Base-by-base conservation (phyloP, 1,140 invertebrate species). In the Trypoxylus dichotomus region DNA sequence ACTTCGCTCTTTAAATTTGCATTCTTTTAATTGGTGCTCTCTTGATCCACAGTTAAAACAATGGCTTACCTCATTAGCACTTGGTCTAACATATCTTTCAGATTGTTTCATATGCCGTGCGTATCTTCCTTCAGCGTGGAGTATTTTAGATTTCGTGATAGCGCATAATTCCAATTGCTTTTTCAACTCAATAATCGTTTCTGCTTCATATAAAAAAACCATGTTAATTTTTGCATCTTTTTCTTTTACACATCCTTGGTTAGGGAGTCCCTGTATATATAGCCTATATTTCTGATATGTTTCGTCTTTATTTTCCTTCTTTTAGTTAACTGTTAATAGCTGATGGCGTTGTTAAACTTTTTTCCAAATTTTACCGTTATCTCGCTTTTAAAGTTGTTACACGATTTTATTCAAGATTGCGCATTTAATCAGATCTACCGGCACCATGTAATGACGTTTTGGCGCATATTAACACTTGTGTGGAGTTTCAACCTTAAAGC, bases 281-380 rank as follows among this genome's bases (percentile, higher is more conserved):
- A n/a, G n/a, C 15, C 1, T 27, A 41, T 73, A 73, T 41, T 73
- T 27, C 32, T 73, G 71, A 73, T 32, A 32, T 29, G 25, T 13
- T 41, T 73, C 71, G 10, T 73, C 24, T 8, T 37, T 29, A 13
- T 10, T 37, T 25, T 73, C 32, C 25, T 7, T 11, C 13, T n/a
- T n/a, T n/a, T n/a, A 2, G 29, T 37, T 29, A 73, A 73, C n/a
- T 32, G 71, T 3, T 25, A 11, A 73, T 78, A 73, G 41, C 32
- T 58, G 54, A 32, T 32, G 58, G 77, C 77, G 58, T 54, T 60
- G 29, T 68, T 78, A 63, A 75, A 25, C 75, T 75, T 68, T n/a
- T n/a, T n/a, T n/a, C n/a, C n/a, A n/a, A n/a, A n/a, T n/a, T n/a
- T n/a, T n/a, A n/a, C n/a, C n/a, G n/a, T n/a, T 27, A 7, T n/a